Percentiles rank a stretch among this genome's conserved stretches.
phyloP scores from a whole-genome alignment of 2,888 invertebrate genomes.

The Diplazon laetatorius region DNA sequence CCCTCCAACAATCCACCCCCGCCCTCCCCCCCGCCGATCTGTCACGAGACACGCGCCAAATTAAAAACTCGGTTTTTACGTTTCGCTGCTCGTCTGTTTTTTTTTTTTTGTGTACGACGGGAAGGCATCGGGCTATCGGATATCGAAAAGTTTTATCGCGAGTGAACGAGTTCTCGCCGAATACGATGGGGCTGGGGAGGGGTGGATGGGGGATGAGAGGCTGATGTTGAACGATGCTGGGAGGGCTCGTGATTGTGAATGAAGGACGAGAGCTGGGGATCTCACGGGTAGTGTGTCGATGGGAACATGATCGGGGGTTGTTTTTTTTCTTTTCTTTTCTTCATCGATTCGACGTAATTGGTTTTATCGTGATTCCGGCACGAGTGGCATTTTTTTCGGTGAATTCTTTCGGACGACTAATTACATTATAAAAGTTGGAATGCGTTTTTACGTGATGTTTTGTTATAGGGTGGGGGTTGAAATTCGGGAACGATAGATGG shows the following conservation, averaged over 20 bases:
- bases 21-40: constrained; percentile 66
- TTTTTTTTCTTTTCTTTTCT: no score
- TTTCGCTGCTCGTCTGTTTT: constrained; percentile 77
- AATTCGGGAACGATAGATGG: no score
- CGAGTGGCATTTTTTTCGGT: constrained; percentile 13
- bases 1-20: no score
- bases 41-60: constrained; percentile 79
- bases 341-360: constrained; percentile 55
- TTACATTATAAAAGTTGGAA: background rate
- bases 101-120: constrained; percentile 73
- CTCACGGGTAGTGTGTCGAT: constrained; percentile 5
- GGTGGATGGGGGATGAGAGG: background rate
- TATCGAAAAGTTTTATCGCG: constrained; percentile 75
- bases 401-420: background rate
- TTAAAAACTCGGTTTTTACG: constrained; percentile 81
- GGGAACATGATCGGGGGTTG: constrained; percentile 32
- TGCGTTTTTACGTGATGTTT: background rate
- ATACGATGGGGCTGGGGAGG: background rate
- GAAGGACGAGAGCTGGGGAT: constrained; percentile 40
- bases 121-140: constrained; percentile 68
- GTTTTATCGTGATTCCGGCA: constrained; percentile 40
- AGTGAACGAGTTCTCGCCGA: constrained; percentile 56
- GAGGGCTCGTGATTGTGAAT: constrained; percentile 46
- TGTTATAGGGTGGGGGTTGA: no score
- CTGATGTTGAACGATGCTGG: no score